Conservation (phyloP, 2,888 invertebrate genomes). For the Sesamia inferens region DNA sequence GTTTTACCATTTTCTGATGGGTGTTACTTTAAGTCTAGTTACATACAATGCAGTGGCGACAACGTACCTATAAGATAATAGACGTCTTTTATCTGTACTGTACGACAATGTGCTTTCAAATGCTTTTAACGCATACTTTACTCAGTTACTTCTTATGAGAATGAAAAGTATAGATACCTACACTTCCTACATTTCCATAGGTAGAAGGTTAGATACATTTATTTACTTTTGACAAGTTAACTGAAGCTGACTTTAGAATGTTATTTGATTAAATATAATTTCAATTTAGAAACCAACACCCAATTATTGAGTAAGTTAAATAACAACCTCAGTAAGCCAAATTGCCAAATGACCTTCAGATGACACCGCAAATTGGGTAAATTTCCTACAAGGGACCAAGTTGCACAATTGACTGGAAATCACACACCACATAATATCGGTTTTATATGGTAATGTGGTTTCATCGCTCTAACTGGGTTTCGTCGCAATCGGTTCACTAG, state of each 20-base stretch:
- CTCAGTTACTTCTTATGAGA: not conserved
- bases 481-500: constrained; percentile 35
- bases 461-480: constrained; percentile 26
- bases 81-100: no score
- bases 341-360: not conserved
- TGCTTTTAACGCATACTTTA: constrained; percentile 1
- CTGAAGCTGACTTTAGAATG: not conserved
- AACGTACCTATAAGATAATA: not conserved
- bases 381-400: not conserved
- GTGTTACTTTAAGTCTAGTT: not conserved
- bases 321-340: not conserved
- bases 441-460: constrained; percentile 49
- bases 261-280: not conserved
- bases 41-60: not conserved
- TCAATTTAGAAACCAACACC: not conserved
- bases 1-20: not conserved
- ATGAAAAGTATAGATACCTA: not conserved
- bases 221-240: not conserved
- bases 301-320: not conserved
- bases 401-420: constrained; percentile 45
- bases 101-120: constrained; percentile 4
- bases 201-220: not conserved
- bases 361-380: constrained; percentile 2
- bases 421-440: constrained; percentile 39
- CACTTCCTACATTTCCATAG: not conserved